A percentile compares a stretch with the other conserved stretches of the same genome.
Conservation (phyloP, 1,140 invertebrate genomes). For the Drosophila nigrodunni region DNA sequence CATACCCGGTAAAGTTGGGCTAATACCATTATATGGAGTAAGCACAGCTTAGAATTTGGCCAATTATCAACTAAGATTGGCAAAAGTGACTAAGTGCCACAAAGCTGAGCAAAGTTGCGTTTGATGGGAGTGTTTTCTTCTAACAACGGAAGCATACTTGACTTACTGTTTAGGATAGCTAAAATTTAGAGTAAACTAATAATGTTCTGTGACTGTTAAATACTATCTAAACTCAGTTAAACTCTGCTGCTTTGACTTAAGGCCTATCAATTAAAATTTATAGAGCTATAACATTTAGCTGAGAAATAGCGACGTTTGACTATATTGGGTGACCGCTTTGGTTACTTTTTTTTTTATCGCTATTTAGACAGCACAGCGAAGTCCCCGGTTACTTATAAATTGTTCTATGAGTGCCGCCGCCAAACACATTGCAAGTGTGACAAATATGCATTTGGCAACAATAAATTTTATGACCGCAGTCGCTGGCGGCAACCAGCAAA, state of each 20-base stretch:
- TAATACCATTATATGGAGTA: neutral
- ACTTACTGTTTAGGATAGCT: no score
- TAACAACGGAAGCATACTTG: no score
- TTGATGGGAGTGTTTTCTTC: no score
- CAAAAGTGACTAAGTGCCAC: neutral
- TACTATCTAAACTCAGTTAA: no score
- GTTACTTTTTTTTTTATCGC: neutral
- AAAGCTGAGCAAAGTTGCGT: no score
- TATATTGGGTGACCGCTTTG: neutral
- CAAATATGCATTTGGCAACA: conserved; percentile 81
- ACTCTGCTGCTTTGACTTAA: neutral
- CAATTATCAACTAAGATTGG: conserved; percentile 14
- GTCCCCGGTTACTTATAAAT: conserved; percentile 80
- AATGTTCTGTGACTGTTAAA: no score
- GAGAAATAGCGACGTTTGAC: neutral
- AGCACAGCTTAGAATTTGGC: neutral
- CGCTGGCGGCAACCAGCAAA: conserved; percentile 65
- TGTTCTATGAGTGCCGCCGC: conserved; percentile 69
- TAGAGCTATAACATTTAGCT: neutral
- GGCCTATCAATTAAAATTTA: neutral
- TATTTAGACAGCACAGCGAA: conserved; percentile 8
- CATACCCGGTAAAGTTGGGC: conserved; percentile 40
- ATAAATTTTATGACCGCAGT: conserved; percentile 80
- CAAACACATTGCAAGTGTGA: conserved; percentile 81
- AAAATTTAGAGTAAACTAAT: no score